These are phyloP conservation scores for Dromaius novaehollandiae DNA, from an alignment of 2,113 vertebrate species.

Conservation along the genomic window DNA sequence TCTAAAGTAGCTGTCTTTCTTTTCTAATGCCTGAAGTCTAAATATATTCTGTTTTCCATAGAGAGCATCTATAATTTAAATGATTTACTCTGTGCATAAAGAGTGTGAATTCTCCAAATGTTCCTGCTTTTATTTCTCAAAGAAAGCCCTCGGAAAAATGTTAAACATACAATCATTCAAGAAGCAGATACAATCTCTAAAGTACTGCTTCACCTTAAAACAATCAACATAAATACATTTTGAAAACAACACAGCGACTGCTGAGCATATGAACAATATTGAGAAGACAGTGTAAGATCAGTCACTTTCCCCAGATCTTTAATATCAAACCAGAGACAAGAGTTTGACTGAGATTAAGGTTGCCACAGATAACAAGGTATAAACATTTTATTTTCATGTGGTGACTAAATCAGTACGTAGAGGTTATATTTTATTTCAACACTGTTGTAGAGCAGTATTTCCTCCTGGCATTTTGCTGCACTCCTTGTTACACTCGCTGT, in stretches of 20 bases:
- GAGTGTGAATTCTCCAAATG: constrained; percentile 23
- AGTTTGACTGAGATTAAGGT: constrained; percentile 19
- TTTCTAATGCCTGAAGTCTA: constrained; percentile 26
- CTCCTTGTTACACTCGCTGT: background rate
- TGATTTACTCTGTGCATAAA: constrained; percentile 35
- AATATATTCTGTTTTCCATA: constrained; percentile 1
- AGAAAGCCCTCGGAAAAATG: constrained; percentile 26
- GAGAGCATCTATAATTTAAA: constrained; percentile 52
- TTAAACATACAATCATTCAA: constrained; percentile 5
- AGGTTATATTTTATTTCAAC: background rate
- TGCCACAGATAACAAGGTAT: background rate
- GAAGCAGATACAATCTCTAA: background rate
- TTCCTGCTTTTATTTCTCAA: constrained; percentile 54
- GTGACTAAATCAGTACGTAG: background rate
- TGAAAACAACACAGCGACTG: background rate
- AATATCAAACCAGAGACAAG: background rate
- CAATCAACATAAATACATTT: background rate
- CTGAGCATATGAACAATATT: background rate
- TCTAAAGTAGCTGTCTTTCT: constrained; percentile 41
- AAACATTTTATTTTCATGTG: constrained; percentile 40
- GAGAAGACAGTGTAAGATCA: constrained; percentile 8
- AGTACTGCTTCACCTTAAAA: constrained; percentile 50
- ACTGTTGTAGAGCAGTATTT: background rate
- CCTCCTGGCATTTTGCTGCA: background rate
- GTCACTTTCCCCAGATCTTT: constrained; percentile 8